phyloP scores from a whole-genome alignment of 2,888 invertebrate species.

The Diarsia mendica region DNA sequence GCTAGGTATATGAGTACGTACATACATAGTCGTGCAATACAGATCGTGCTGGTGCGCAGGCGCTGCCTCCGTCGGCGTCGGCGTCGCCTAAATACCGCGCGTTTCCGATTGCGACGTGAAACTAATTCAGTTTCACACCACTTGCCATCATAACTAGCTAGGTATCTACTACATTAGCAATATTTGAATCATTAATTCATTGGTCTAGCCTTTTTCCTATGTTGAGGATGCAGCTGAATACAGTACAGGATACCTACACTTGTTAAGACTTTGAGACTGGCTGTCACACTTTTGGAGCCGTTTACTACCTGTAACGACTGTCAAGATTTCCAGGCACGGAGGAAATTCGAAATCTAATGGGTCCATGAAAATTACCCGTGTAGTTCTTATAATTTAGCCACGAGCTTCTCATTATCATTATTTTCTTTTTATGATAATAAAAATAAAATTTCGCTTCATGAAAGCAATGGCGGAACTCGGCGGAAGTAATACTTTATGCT shows the following conservation, averaged over 20 bases:
- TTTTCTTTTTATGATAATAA: neutral
- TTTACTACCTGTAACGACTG: neutral
- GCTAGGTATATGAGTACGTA: neutral
- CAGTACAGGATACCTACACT: neutral
- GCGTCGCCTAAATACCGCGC: constrained; percentile 48
- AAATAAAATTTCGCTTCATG: neutral
- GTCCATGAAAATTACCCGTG: neutral
- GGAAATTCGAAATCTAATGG: neutral
- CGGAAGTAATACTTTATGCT: neutral
- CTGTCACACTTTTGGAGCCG: neutral
- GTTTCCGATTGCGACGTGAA: constrained; percentile 40
- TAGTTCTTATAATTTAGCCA: neutral
- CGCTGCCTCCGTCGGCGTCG: constrained; percentile 16
- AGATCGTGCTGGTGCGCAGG: constrained; percentile 29
- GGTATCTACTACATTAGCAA: neutral
- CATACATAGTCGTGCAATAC: constrained; percentile 18
- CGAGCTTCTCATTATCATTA: neutral
- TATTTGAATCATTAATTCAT: neutral
- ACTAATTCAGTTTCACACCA: constrained; percentile 47
- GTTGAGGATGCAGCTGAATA: neutral
- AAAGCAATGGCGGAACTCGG: neutral
- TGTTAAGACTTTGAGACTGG: neutral
- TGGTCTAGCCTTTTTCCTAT: neutral
- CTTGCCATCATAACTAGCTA: constrained; percentile 24
- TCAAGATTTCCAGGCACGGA: neutral